These are phyloP conservation scores for Xiphorhynchus erythropygius DNA, from an alignment of 2,797 vertebrate genomes.

Conservation along the genomic window DNA sequence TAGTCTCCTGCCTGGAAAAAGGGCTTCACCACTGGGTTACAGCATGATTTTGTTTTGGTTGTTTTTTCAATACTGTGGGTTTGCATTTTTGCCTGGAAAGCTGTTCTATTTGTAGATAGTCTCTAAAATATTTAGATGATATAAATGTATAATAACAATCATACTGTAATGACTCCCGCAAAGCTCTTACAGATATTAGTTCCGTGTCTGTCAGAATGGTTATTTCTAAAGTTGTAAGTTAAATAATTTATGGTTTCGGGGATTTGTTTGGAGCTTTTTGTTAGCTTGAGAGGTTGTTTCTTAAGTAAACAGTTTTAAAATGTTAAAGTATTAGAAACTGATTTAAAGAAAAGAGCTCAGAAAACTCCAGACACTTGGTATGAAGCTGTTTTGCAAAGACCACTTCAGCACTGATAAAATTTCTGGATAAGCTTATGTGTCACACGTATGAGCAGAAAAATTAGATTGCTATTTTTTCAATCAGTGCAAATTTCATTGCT, in stretches of 20 bases:
- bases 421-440: not conserved
- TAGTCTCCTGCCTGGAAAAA: not conserved
- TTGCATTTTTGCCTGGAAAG: not conserved
- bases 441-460: not conserved
- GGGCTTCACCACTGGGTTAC: not conserved
- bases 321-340: not conserved
- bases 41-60: not conserved
- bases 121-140: not conserved
- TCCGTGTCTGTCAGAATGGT: not conserved
- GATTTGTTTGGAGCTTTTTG: not conserved
- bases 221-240: not conserved
- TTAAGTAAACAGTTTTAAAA: not conserved
- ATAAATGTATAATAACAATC: slow-evolving; percentile 10
- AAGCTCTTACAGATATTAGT: not conserved
- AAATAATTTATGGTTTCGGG: not conserved
- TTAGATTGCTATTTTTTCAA: not conserved
- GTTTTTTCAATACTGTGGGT: not conserved
- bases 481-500: not conserved
- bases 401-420: not conserved
- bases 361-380: not conserved
- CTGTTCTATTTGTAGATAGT: not conserved
- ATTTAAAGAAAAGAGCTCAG: not conserved
- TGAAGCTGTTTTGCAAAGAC: not conserved
- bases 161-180: not conserved
- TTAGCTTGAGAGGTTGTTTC: not conserved